Conservation (phyloP, 2,113 vertebrate genomes). For the Morone chrysops region DNA sequence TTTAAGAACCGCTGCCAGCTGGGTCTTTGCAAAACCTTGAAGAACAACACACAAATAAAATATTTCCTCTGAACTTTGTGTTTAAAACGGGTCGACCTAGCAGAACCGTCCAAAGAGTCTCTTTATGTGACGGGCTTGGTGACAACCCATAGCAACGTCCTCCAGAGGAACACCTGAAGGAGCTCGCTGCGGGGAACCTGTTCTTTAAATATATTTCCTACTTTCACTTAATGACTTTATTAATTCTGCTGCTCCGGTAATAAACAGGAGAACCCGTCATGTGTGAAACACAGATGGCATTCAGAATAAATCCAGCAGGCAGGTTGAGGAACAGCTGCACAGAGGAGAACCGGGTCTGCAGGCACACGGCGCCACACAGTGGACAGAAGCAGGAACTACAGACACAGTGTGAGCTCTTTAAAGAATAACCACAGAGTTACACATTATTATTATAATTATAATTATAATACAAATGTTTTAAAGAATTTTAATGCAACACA, state of each 20-base stretch:
- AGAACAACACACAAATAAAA: too few species aligned
- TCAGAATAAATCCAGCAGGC: constrained; percentile 19
- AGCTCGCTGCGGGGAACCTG: neutral
- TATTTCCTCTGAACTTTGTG: too few species aligned
- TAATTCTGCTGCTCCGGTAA: constrained; percentile 1
- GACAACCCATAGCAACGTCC: neutral
- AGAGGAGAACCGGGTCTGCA: neutral
- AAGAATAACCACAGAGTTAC: neutral
- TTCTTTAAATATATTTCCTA: neutral
- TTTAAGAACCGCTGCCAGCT: neutral
- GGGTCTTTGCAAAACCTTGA: neutral
- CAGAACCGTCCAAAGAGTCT: neutral
- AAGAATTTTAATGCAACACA: too few species aligned
- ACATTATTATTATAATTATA: neutral
- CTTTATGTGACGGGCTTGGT: neutral
- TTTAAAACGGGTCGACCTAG: too few species aligned
- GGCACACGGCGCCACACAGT: constrained; percentile 21
- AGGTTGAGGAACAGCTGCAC: neutral
- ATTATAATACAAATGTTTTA: too few species aligned
- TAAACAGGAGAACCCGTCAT: constrained; percentile 14
- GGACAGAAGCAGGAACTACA: neutral
- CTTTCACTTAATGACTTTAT: constrained; percentile 21
- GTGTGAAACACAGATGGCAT: constrained; percentile 33
- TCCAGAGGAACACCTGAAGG: neutral
- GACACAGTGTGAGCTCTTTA: too few species aligned